Evolutionary conservation across 2,113 vertebrate genomes (phyloP), one percentile per base, ranked within the genome.

Genomic region (Etheostoma spectabile): DNA sequence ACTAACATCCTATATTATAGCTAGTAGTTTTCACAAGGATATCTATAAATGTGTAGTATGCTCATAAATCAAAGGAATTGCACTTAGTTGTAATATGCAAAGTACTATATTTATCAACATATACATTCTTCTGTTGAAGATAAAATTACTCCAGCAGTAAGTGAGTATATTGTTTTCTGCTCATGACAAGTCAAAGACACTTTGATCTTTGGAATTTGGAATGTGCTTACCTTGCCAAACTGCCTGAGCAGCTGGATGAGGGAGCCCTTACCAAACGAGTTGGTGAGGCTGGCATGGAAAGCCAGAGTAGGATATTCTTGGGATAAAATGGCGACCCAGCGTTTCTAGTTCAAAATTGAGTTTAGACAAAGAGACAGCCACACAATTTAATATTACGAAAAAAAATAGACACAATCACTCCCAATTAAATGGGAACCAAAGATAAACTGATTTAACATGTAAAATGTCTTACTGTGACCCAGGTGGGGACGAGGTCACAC

Each of bases 221-320:
- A 8, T 12, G 15, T 12, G 24, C 80, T 63, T 95, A 99, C 98
- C 97, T 99, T 99, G 88, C 98, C 97, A 95, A 99, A 99, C 92
- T 99, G 98, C 79, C 98, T 93, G 0, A 99, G 92, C 46, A 99
- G 97, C 90, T 99, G 98, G 81, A 99, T 99, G 86, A 99, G 97
- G 1, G 97, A 97, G 77, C 98, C 98, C 91, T 99, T 99, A 61
- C 98, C 98, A 56, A 99, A 99, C 0, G 98, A 96, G 89, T 99
- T 99, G 18, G 98, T 99, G 79, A 99, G 97, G 91, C 98, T 99
- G 69, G 98, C 97, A 0, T 99, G 98, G 90, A 99, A 99, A 61
- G 98, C 98, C 8, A 99, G 94, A 1, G 98, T 99, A 6, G 98
- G 98, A 68, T 97, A 97, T 59, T 99, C 97, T 74, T 96, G 96